Evolutionary conservation across 2,888 invertebrate species (phyloP).

Genomic region (Plagodis dolabraria): DNA sequence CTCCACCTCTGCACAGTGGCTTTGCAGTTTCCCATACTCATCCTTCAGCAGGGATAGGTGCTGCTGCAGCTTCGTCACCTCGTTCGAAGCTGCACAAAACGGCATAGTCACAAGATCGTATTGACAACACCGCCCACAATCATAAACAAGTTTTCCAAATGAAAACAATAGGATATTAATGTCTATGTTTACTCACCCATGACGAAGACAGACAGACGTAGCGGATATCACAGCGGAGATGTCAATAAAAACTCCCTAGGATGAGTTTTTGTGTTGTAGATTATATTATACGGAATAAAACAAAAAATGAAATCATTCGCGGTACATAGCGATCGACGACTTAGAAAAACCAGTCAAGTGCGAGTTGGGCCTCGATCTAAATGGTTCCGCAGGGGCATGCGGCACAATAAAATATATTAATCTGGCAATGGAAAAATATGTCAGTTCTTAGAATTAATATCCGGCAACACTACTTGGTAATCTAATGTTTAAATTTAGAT

Average conservation of each 20-base stretch:
- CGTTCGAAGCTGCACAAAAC: conserved; percentile 81
- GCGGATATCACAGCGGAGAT: conserved; percentile 42
- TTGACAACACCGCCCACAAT: conserved; percentile 72
- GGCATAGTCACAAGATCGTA: conserved; percentile 54
- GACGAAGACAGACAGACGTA: conserved; percentile 50
- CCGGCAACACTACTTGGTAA: too few species aligned
- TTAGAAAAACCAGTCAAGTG: conserved; percentile 38
- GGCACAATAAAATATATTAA: too few species aligned
- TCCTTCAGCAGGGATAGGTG: conserved; percentile 94
- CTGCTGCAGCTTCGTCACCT: conserved; percentile 90
- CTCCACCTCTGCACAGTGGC: conserved; percentile 91
- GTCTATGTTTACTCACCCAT: conserved; percentile 70
- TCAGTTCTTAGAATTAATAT: too few species aligned
- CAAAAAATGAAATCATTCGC: conserved; percentile 50
- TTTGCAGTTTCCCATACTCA: conserved; percentile 95
- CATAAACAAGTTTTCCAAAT: conserved; percentile 47
- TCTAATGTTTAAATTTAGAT: too few species aligned
- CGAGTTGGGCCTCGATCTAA: too few species aligned
- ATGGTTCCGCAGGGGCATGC: too few species aligned
- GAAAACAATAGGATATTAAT: conserved; percentile 40
- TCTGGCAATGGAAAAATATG: too few species aligned
- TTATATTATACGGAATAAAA: conserved; percentile 9
- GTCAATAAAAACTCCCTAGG: conserved; percentile 48
- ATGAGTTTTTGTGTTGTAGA: conserved; percentile 42
- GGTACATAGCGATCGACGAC: conserved; percentile 30